Percentiles rank a stretch among this genome's conserved stretches.
Conservation (phyloP, 2,113 vertebrate species). For the Struthio camelus region DNA sequence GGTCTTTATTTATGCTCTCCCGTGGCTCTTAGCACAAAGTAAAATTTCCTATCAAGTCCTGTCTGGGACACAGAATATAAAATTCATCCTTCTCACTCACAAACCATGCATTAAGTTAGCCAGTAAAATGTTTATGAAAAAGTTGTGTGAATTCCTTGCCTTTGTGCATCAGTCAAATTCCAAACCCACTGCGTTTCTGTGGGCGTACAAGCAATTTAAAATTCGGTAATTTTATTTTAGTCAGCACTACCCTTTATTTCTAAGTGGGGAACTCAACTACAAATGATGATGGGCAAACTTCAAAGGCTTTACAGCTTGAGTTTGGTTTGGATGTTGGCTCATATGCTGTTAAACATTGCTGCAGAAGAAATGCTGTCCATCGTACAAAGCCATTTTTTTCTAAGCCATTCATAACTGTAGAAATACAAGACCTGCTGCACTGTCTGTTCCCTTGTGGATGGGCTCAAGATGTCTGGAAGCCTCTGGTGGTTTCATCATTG, state of each 20-base stretch:
- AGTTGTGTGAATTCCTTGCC: conserved; percentile 48
- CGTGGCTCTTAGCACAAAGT: conserved; percentile 19
- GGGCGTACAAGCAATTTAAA: conserved; percentile 59
- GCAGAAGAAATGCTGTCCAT: not conserved
- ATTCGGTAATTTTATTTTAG: conserved; percentile 41
- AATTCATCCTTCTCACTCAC: conserved; percentile 48
- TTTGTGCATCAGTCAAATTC: conserved; percentile 47
- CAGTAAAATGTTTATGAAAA: conserved; percentile 55
- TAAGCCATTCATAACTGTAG: not conserved
- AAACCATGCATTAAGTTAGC: conserved; percentile 14
- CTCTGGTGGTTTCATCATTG: not conserved
- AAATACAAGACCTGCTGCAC: not conserved
- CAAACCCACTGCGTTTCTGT: conserved; percentile 57
- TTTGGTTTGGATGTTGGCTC: not conserved
- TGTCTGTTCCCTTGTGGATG: not conserved
- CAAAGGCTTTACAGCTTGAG: not conserved
- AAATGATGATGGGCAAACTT: not conserved
- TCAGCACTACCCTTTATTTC: conserved; percentile 37
- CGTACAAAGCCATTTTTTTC: not conserved
- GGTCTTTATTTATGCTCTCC: conserved; percentile 33
- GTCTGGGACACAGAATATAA: conserved; percentile 24
- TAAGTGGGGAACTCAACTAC: not conserved
- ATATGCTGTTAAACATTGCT: not conserved
- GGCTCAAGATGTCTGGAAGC: not conserved
- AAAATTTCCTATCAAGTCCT: conserved; percentile 42